A percentile compares a stretch with the other conserved stretches of the same genome.
Evolutionary conservation across 92 coral and sea anemone genomes (phyloP).

Genomic region (Desmophyllum pertusum): DNA sequence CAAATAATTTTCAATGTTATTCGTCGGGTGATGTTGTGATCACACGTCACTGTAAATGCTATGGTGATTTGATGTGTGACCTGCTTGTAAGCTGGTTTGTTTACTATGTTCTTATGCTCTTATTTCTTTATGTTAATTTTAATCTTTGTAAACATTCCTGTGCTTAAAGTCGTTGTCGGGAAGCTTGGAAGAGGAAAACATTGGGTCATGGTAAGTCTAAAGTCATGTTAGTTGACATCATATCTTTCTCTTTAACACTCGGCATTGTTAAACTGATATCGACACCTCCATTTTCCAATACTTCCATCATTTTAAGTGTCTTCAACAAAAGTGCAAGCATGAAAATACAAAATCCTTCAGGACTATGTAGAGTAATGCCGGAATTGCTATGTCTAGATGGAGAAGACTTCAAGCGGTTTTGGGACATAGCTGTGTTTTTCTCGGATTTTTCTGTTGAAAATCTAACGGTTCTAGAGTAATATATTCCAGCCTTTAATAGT

Average conservation of each 20-base stretch:
- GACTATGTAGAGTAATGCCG: neutral
- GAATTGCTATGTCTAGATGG: neutral
- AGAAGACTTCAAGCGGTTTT: neutral
- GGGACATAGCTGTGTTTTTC: neutral
- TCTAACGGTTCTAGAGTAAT: neutral
- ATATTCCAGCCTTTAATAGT: too few species aligned
- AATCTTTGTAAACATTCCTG: slow-evolving; percentile 13
- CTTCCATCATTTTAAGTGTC: neutral
- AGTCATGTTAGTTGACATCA: neutral
- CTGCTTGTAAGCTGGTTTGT: neutral
- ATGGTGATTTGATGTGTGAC: slow-evolving; percentile 6
- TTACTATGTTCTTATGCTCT: neutral
- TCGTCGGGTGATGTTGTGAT: neutral
- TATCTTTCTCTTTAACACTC: neutral
- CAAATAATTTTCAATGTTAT: neutral
- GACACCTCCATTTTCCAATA: neutral
- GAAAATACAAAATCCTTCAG: neutral
- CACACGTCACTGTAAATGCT: neutral
- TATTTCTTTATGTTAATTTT: slow-evolving; percentile 12
- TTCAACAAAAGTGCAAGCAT: neutral
- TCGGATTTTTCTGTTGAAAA: neutral
- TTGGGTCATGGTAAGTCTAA: slow-evolving; percentile 9
- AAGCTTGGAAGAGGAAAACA: neutral
- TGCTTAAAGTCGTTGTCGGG: neutral
- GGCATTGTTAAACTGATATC: neutral